These are phyloP conservation scores for Exephanes ischioxanthus DNA, from an alignment of 2,888 invertebrate genomes.

Conservation along the genomic window DNA sequence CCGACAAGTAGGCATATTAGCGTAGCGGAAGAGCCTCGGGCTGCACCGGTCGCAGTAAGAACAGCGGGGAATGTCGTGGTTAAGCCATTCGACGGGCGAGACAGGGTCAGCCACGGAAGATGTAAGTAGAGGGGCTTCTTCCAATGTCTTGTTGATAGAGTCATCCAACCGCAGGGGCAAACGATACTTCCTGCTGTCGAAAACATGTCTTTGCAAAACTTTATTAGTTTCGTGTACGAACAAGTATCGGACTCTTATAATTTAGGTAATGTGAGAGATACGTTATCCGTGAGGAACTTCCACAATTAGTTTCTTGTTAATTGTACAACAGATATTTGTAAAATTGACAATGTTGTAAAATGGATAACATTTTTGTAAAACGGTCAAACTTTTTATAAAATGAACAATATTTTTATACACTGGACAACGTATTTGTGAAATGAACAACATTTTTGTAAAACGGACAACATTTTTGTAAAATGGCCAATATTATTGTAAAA, in stretches of 20 bases:
- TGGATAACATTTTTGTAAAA: too few species aligned
- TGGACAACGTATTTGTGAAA: too few species aligned
- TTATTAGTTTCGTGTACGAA: constrained; percentile 24
- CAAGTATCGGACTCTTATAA: neutral
- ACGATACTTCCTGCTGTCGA: constrained; percentile 55
- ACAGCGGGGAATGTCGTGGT: constrained; percentile 15
- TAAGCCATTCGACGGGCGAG: constrained; percentile 32
- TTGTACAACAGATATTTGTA: too few species aligned
- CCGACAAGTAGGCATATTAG: constrained; percentile 16
- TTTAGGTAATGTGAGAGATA: too few species aligned
- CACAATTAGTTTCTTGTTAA: too few species aligned
- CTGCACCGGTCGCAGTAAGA: neutral
- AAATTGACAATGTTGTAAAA: too few species aligned
- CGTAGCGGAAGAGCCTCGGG: constrained; percentile 28
- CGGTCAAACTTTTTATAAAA: too few species aligned
- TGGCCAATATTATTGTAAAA: too few species aligned
- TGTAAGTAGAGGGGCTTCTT: constrained; percentile 61
- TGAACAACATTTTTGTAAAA: too few species aligned
- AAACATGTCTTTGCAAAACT: constrained; percentile 48
- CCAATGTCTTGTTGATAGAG: constrained; percentile 34
- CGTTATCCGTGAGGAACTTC: too few species aligned
- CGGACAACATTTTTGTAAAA: too few species aligned
- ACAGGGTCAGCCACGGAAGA: constrained; percentile 63
- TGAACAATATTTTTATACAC: too few species aligned
- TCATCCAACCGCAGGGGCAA: constrained; percentile 57